A percentile compares a stretch with the other conserved stretches of the same genome.
Conservation (phyloP, 2,113 vertebrate genomes). For the Formicarius rufipectus region DNA sequence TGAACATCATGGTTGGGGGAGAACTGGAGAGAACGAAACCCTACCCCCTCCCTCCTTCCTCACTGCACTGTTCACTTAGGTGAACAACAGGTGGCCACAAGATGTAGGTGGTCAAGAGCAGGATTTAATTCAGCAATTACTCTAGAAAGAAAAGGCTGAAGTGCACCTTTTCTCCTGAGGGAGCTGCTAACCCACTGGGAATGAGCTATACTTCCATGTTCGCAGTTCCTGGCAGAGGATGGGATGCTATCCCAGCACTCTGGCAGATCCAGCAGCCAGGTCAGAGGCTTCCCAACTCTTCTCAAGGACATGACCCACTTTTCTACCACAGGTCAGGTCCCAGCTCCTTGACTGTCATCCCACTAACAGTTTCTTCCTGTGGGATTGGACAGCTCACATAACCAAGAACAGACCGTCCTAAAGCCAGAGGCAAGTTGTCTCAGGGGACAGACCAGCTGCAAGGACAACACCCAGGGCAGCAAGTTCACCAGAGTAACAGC, state of each 20-base stretch:
- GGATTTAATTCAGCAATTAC: neutral
- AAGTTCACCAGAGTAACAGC: neutral
- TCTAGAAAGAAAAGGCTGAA: neutral
- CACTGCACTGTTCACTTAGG: neutral
- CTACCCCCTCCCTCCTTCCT: neutral
- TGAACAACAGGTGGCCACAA: neutral
- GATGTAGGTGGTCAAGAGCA: neutral
- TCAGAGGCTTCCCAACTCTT: neutral
- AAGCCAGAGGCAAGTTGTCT: neutral
- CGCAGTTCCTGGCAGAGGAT: neutral
- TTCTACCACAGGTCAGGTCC: neutral
- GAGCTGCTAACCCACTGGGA: neutral
- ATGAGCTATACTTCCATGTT: neutral
- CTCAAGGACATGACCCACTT: slow-evolving; percentile 7
- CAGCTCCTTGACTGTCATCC: neutral
- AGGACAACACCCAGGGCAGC: neutral
- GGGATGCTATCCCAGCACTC: neutral
- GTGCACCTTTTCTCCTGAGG: neutral
- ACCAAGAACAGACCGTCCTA: slow-evolving; percentile 8
- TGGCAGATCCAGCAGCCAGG: neutral
- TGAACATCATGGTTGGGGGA: neutral
- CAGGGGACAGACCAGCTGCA: neutral
- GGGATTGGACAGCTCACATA: neutral
- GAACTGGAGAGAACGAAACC: neutral
- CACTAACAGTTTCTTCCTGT: neutral